Base-by-base conservation (phyloP, 2,797 vertebrate genomes). In the Lagocephalus sceleratus region DNA sequence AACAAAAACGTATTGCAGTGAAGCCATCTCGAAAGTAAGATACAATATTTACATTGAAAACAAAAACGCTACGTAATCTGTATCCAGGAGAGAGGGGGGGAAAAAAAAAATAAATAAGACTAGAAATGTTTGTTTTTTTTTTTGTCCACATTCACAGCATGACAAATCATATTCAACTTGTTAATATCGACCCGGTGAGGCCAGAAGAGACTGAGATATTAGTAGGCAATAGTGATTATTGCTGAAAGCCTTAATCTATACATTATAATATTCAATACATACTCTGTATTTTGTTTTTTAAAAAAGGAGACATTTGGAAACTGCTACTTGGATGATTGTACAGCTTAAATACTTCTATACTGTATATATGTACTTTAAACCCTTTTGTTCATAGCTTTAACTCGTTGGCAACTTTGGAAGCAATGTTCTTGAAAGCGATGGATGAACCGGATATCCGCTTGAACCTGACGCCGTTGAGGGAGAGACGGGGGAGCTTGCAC, bases 391-490 rank as follows among this genome's bases (percentile, higher is more conserved):
- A 99, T 93, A 98, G 93, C 88, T 98, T 97, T 79, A 98, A 93
- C 91, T 98, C 96, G 0, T 97, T 96, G 59, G 96, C 94, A 75
- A 98, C 93, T 90, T 98, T 98, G 85, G 94, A 98, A 79, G 95
- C 96, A 89, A 98, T 96, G 93, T 98, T 98, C 89, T 98, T 98
- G 90, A 98, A 98, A 75, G 95, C 95, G 3, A 97, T 97, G 62
- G 96, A 98, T 45, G 96, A 95, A 47, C 96, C 96, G 2, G 96
- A 96, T 89, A 98, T 98, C 76, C 96, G 88, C 81, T 98, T 98
- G 89, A 98, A 98, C 60, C 96, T 88, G 42, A 98, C 96, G 26
- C 96, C 96, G 1, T 98, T 98, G 70, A 98, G 95, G 0, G 96
- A 98, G 71, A 98, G 91, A 1, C 96, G 93, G 0, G 96, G 96